Conservation (phyloP, 2,888 invertebrate species). For the Drosophila tripunctata region DNA sequence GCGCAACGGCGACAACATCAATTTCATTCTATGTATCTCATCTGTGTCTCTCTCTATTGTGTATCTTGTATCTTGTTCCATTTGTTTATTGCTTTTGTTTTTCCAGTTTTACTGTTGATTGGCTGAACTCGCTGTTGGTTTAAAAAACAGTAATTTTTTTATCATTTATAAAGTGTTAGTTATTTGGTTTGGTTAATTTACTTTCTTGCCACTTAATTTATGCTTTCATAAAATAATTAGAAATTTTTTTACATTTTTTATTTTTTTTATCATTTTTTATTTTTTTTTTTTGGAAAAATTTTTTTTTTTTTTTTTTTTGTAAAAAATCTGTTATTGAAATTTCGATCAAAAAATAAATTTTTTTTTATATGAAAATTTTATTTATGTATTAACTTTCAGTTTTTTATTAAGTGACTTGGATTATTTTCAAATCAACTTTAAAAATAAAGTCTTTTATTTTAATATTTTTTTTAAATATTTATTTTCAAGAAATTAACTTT, state of each 20-base stretch:
- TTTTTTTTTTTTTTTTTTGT: background rate
- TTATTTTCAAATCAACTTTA: too few species aligned
- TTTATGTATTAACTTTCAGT: too few species aligned
- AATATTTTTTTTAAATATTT: too few species aligned
- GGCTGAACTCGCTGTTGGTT: background rate
- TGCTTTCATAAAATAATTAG: too few species aligned
- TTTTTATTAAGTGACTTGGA: too few species aligned
- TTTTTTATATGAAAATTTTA: background rate
- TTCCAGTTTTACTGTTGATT: background rate
- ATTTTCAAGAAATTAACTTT: too few species aligned
- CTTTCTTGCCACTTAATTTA: too few species aligned
- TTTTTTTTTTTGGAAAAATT: background rate
- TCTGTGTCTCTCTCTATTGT: constrained; percentile 5
- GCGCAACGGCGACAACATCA: constrained; percentile 10
- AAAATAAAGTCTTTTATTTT: too few species aligned
- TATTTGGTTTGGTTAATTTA: too few species aligned
- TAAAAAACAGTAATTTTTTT: background rate
- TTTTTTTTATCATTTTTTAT: background rate
- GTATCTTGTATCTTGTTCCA: constrained; percentile 1
- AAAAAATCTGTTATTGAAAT: background rate
- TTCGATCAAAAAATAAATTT: too few species aligned
- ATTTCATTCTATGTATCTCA: constrained; percentile 3
- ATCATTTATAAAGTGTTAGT: background rate
- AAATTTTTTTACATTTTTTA: too few species aligned
- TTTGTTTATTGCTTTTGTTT: constrained; percentile 3